Conservation (phyloP, 2,888 invertebrate species). For the Microplitis deprimator region DNA sequence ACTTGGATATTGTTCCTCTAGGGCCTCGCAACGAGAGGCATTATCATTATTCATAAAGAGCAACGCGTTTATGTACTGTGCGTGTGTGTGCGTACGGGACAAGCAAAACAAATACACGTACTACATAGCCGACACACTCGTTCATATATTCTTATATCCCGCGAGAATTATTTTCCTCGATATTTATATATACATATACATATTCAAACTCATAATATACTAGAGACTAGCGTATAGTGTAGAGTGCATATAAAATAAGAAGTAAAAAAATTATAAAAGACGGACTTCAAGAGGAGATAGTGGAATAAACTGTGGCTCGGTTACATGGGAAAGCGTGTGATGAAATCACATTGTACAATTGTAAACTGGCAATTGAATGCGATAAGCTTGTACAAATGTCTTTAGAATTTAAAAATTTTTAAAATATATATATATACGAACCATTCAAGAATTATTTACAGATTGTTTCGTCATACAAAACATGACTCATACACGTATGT, state of each 20-base stretch:
- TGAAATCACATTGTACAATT: constrained; percentile 43
- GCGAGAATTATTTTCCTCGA: constrained; percentile 37
- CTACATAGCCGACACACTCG: constrained; percentile 19
- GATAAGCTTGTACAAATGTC: constrained; percentile 35
- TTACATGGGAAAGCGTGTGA: constrained; percentile 36
- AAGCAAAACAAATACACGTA: constrained; percentile 45
- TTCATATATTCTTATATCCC: constrained; percentile 28
- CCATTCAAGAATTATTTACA: constrained; percentile 31
- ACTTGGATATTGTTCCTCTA: constrained; percentile 64
- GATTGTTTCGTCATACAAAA: constrained; percentile 10
- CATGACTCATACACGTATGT: constrained; percentile 9
- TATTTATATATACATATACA: neutral
- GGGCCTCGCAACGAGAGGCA: constrained; percentile 57
- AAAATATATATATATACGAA: neutral
- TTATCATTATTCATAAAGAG: constrained; percentile 65
- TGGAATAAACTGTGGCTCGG: constrained; percentile 24
- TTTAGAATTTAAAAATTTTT: constrained; percentile 12
- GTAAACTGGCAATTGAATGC: constrained; percentile 39
- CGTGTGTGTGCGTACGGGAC: constrained; percentile 37
- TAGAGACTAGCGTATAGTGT: neutral
- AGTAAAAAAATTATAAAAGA: neutral
- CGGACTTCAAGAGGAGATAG: constrained; percentile 1
- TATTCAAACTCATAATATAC: neutral
- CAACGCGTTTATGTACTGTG: constrained; percentile 34
- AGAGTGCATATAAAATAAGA: too few relatives aligned